phyloP scores from a whole-genome alignment of 1,140 invertebrate genomes.

The Hormaphis cornu region DNA sequence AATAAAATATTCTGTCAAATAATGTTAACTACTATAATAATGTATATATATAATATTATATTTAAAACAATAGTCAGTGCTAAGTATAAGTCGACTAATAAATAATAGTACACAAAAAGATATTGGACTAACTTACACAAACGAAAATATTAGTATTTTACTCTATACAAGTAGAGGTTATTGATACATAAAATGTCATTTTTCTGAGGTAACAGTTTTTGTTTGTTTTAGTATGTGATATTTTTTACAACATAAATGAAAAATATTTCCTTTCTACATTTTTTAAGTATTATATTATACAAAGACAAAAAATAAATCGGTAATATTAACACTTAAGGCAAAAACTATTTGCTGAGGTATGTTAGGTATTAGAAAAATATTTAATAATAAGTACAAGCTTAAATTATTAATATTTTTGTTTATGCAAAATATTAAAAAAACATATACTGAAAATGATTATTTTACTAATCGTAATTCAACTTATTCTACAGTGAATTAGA shows the following conservation, averaged over 20 bases:
- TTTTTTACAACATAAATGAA: background rate
- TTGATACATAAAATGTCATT: constrained; percentile 10
- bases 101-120: constrained; percentile 10
- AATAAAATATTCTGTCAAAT: background rate
- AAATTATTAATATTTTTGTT: background rate
- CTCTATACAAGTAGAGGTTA: constrained; percentile 5
- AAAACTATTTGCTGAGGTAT: no score
- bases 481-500: background rate
- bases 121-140: background rate
- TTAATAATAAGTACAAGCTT: background rate
- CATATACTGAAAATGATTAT: background rate
- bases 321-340: background rate
- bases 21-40: background rate
- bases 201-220: constrained; percentile 5
- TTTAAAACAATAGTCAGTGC: background rate
- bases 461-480: background rate
- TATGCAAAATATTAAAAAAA: constrained; percentile 1
- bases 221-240: background rate
- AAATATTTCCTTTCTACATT: background rate
- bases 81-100: background rate
- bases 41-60: constrained; percentile 7
- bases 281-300: no score
- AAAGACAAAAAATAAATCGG: background rate
- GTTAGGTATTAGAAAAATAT: background rate
- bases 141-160: constrained; percentile 16